Evolutionary conservation across 30 jellyfish, hydroid and myxozoan genomes (phyloP).

Genomic region (Chironex yamaguchii): DNA sequence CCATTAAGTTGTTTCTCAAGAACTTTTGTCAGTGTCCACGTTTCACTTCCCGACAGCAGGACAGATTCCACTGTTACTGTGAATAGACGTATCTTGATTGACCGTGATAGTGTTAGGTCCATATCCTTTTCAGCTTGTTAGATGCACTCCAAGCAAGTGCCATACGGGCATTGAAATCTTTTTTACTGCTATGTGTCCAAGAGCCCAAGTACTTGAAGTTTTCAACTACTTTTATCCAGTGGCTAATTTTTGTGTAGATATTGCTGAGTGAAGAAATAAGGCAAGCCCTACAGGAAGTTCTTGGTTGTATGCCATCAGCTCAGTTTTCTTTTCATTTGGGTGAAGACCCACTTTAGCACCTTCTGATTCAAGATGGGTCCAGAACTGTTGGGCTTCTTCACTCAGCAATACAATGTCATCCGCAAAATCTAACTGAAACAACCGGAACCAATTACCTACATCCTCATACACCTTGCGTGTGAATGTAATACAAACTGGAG

Average conservation of each 20-base stretch:
- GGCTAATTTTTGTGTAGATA: not conserved
- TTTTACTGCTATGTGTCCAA: not conserved
- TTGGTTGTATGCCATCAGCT: not conserved
- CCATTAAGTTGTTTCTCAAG: too few species aligned
- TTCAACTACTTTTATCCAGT: not conserved
- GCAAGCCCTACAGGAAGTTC: too few species aligned
- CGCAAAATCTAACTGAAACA: too few species aligned
- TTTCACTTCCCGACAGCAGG: too few species aligned
- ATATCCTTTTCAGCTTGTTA: not conserved
- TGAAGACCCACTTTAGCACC: not conserved
- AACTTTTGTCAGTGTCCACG: too few species aligned
- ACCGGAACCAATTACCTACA: too few species aligned
- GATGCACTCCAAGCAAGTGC: slow-evolving; percentile 9
- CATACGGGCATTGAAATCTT: not conserved
- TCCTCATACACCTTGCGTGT: too few species aligned
- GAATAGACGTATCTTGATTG: too few species aligned
- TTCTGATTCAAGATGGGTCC: not conserved
- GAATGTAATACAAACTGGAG: too few species aligned
- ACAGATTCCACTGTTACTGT: not conserved
- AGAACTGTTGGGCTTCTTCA: not conserved
- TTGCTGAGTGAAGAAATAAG: too few species aligned
- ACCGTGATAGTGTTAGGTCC: too few species aligned
- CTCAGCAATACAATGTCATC: not conserved
- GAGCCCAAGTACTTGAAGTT: slow-evolving; percentile 4
- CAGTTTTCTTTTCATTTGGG: not conserved